Evolutionary conservation across 2,113 vertebrate genomes (phyloP).

Genomic region (Paedocypris sp.): DNA sequence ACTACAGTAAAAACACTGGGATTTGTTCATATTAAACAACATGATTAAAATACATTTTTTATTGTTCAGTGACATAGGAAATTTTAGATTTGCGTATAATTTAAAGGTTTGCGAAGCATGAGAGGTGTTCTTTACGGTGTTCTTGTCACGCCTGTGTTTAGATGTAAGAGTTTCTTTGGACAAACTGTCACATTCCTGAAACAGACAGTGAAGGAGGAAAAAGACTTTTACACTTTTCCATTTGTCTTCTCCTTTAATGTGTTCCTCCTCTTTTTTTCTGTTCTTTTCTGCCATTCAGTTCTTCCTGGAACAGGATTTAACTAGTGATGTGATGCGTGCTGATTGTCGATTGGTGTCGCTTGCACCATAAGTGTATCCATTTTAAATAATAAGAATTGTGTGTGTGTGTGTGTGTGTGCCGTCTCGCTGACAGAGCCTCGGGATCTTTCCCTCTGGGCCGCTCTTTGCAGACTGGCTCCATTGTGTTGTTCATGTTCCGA

Average conservation of each 20-base stretch:
- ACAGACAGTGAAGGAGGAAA: slow-evolving; percentile 24
- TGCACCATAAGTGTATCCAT: no score
- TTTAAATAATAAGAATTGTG: not conserved
- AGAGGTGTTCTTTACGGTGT: no score
- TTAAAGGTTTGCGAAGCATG: no score
- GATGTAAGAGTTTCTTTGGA: slow-evolving; percentile 31
- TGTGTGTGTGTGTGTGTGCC: slow-evolving; percentile 15
- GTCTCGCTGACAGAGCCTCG: slow-evolving; percentile 27
- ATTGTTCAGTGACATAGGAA: no score
- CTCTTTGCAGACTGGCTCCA: slow-evolving; percentile 44
- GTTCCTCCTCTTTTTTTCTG: slow-evolving; percentile 37
- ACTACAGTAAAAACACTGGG: no score
- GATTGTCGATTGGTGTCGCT: no score
- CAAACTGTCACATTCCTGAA: slow-evolving; percentile 56
- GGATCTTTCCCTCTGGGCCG: slow-evolving; percentile 38
- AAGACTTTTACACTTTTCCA: slow-evolving; percentile 46
- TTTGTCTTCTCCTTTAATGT: slow-evolving; percentile 43
- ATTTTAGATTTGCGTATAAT: no score
- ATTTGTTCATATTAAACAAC: no score
- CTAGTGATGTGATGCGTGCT: no score
- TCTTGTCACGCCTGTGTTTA: no score
- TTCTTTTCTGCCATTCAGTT: slow-evolving; percentile 25
- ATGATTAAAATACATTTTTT: not conserved
- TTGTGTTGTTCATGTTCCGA: slow-evolving; percentile 57
- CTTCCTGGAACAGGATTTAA: no score